Evolutionary conservation across 2,113 vertebrate genomes (phyloP).

Genomic region (Gavia stellata): DNA sequence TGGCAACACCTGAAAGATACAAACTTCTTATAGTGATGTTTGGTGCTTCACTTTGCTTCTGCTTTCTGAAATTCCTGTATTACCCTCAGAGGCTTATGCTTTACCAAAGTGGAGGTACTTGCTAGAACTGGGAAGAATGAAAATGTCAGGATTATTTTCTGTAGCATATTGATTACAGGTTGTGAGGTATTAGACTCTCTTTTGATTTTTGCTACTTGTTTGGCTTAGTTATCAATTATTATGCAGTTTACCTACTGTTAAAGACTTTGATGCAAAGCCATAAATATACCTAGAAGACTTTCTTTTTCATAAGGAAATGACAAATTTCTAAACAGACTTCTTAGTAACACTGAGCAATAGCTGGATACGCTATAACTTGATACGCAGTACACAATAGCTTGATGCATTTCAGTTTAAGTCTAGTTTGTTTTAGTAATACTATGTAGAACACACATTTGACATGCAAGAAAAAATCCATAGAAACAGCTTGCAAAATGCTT

Average conservation of each 20-base stretch:
- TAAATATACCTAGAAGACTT: not conserved
- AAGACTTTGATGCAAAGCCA: not conserved
- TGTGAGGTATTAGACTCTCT: not conserved
- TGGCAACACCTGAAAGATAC: not conserved
- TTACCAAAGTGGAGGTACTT: not conserved
- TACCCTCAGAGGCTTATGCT: not conserved
- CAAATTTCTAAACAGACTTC: not conserved
- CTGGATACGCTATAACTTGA: not conserved
- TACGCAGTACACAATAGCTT: not conserved
- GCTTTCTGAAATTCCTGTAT: not conserved
- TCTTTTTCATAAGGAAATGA: not conserved
- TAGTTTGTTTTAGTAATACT: not conserved
- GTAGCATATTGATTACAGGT: not conserved
- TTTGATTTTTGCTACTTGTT: not conserved
- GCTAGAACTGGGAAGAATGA: not conserved
- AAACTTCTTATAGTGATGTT: not conserved
- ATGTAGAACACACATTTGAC: not conserved
- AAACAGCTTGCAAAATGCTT: conserved; percentile 12
- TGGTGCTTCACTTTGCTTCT: not conserved
- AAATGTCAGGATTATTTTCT: not conserved
- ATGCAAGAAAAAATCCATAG: conserved; percentile 3
- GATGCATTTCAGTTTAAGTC: not conserved
- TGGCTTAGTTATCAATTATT: not conserved
- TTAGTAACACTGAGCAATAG: not conserved
- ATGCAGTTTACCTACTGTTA: not conserved